A percentile compares a stretch with the other conserved stretches of the same genome.
Conservation (phyloP, 2,797 vertebrate species). For the Acanthurus lineatus region DNA sequence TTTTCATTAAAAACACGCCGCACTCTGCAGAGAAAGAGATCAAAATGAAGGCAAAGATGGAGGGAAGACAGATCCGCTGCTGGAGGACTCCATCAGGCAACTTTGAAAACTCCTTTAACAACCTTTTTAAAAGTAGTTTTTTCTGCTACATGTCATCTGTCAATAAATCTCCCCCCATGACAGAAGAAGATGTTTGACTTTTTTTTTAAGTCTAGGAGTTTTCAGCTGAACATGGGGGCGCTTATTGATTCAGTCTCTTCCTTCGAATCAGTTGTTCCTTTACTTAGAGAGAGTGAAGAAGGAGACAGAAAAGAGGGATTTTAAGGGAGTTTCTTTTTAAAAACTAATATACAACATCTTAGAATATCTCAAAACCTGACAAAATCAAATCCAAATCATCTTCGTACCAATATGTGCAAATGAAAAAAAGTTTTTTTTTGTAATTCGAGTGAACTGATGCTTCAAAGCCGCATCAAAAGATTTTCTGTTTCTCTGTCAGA, state of each 20-base stretch:
- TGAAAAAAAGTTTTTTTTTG: not conserved
- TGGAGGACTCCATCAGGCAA: slow-evolving; percentile 18
- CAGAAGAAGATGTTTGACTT: slow-evolving; percentile 44
- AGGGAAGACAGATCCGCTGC: not conserved
- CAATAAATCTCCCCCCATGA: slow-evolving; percentile 46
- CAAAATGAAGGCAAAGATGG: slow-evolving; percentile 14
- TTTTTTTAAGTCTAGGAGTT: slow-evolving; percentile 39
- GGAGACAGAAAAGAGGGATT: not conserved
- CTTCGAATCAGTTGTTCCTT: slow-evolving; percentile 10
- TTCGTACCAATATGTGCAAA: not conserved
- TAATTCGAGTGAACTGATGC: not conserved
- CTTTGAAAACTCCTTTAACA: slow-evolving; percentile 32
- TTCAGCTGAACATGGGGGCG: slow-evolving; percentile 35
- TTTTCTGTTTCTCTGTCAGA: not conserved
- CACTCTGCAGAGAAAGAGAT: slow-evolving; percentile 15
- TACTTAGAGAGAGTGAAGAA: not conserved
- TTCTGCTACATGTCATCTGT: slow-evolving; percentile 28
- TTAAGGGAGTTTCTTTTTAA: not conserved
- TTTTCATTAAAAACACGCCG: slow-evolving; percentile 13
- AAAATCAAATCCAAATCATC: not conserved
- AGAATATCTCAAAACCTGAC: not conserved
- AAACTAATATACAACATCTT: slow-evolving; percentile 6
- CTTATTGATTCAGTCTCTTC: slow-evolving; percentile 44
- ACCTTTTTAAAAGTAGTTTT: slow-evolving; percentile 18
- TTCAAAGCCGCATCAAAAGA: not conserved